Evolutionary conservation across 1,140 invertebrate genomes (phyloP), one percentile per base, ranked within the genome.

Genomic region (Homalodisca vitripennis): DNA sequence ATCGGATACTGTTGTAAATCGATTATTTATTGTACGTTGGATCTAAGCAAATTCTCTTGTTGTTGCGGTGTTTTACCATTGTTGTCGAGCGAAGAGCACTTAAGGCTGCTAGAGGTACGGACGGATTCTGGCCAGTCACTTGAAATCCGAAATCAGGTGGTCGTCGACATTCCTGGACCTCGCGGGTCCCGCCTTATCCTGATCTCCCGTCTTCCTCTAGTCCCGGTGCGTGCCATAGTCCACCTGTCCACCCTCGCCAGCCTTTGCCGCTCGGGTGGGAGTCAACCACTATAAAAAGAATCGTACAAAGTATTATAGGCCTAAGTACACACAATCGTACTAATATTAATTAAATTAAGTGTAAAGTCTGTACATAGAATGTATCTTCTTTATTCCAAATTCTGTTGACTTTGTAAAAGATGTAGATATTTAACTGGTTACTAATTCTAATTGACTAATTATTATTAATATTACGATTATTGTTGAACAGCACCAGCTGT

Each of bases 251-350:
- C 32, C 17, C n/a, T 26, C 22, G 20, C 13, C 22, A 62, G 31
- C 14, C 17, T 27, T 29, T 29, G 12, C 31, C 48, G n/a, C 46
- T n/a, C n/a, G 17, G 13, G 66, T 53, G 26, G 46, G 48, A 31
- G 24, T 24, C 2, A 67, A 67, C 48, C 48, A 53, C 66, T 20
- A 55, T 53, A 67, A 67, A 67, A 67, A 67, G 66, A 57, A 55
- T 65, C 68, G 71, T 72, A 72, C 71, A 72, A 72, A 72, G 69
- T 72, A 72, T 70, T 70, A 72, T 72, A 72, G 71, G 71, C 71
- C 71, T 72, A 72, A 72, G 69, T 65, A 26, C 27, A 31, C 53
- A 31, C 46, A 69, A 64, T 64, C 13, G 69, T 27, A 53, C 48
- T 53, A 53, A 41, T 41, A 10, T 17, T n/a, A n/a, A 41, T 41